Base-by-base conservation (phyloP, 2,888 invertebrate genomes). In the Erebia ligea region DNA sequence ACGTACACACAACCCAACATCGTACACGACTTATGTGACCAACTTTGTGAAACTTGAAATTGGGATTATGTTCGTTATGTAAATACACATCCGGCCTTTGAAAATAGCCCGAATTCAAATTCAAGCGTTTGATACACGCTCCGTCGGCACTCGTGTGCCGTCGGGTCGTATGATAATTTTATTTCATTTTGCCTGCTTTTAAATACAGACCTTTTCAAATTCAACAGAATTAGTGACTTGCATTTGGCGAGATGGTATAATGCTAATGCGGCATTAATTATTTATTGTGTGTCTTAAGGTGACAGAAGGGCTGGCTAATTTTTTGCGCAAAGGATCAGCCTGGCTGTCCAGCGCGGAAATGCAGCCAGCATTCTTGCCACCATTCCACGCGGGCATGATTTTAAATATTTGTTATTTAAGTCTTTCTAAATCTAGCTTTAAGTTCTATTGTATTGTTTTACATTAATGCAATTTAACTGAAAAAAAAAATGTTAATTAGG, bases 21-120 rank as follows among this genome's bases (percentile, higher is more conserved):
- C 67, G 48, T 54, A 48, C 40, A 61, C 56, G 69, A 48, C 56
- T 40, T 45, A 45, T 71, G 69, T 71, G 69, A 73, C 68, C 59
- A 69, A 69, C 66, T 73, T 69, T 71, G 62, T 50, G 59, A 69
- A 71, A 71, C 64, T 69, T 69, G 62, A 66, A 70, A 68, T 67
- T 67, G 67, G 67, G 63, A 67, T 67, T 71, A 64, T 68, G 67
- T 48, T 21, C 59, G 67, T 71, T 48, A 56, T 73, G 56, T 48
- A 70, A 68, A 68, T 68, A 63, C 58, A 61, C 21, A 65, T 63
- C 56, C 45, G 17, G 73, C n/a, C 61, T 61, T 67, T 61, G 58
- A 58, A 25, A 48, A 58, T 56, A 42, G 67, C 57, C 42, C 48
- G 19, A 58, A 58, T 58, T 67, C 45, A 58, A 56, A 66, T 67